Evolutionary conservation across 1,140 invertebrate species (phyloP).

Genomic region (Drosophila lini): DNA sequence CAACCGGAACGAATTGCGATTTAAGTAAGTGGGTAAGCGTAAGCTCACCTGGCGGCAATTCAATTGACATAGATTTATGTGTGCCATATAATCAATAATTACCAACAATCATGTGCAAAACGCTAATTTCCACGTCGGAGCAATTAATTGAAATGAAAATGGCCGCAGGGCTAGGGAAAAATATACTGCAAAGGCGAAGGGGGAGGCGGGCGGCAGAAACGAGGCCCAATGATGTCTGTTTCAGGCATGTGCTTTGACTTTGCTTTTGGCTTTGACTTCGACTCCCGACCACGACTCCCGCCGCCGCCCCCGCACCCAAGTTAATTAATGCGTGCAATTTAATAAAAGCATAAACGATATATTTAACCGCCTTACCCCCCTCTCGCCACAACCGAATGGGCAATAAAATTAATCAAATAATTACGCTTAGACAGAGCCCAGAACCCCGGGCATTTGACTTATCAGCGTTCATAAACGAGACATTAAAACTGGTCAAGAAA

Average conservation of each 20-base stretch:
- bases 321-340: constrained; percentile 81
- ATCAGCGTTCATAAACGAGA: constrained; percentile 76
- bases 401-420: constrained; percentile 84
- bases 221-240: constrained; percentile 31
- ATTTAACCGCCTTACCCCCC: constrained; percentile 50
- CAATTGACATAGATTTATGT: constrained; percentile 60
- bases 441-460: constrained; percentile 51
- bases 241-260: constrained; percentile 55
- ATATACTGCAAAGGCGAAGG: background rate
- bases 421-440: constrained; percentile 54
- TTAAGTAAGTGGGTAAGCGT: constrained; percentile 32
- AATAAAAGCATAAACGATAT: constrained; percentile 81
- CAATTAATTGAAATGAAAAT: constrained; percentile 71
- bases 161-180: constrained; percentile 25
- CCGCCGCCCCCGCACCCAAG: constrained; percentile 16
- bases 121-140: constrained; percentile 60
- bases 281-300: constrained; percentile 4
- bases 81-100: constrained; percentile 60
- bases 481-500: constrained; percentile 76
- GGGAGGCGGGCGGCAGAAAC: background rate
- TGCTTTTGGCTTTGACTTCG: constrained; percentile 23
- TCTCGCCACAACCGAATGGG: constrained; percentile 36
- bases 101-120: constrained; percentile 56
- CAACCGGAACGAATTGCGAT: constrained; percentile 18
- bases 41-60: constrained; percentile 32